Percentiles rank a stretch among this genome's conserved stretches.
Conservation (phyloP, 64 coral and sea anemone genomes). For the Pachyseris speciosa region DNA sequence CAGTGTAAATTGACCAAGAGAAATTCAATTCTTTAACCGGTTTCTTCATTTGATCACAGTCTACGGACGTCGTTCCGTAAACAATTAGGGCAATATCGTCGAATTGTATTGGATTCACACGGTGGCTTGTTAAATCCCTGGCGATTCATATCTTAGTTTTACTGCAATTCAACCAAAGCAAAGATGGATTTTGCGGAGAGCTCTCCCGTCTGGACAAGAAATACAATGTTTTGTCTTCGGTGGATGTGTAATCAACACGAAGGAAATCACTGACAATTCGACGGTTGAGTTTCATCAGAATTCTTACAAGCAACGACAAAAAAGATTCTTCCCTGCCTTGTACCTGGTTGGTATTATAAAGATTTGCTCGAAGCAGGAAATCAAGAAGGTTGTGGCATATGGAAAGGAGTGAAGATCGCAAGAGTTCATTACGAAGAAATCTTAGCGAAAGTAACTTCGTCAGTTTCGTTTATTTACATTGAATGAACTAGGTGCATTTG, state of each 20-base stretch:
- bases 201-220: not conserved
- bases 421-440: constrained; percentile 6
- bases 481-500: constrained; percentile 3
- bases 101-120: constrained; percentile 22
- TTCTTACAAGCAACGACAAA: not conserved
- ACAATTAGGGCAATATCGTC: constrained; percentile 20
- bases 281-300: not conserved
- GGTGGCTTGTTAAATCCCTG: not conserved
- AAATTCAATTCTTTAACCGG: not conserved
- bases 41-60: constrained; percentile 26
- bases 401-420: constrained; percentile 16
- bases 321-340: not conserved
- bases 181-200: not conserved
- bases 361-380: not conserved
- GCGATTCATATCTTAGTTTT: not conserved
- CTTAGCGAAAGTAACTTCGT: constrained; percentile 18
- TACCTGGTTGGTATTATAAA: constrained; percentile 3
- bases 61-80: not conserved
- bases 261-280: constrained; percentile 15
- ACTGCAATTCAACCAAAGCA: not conserved
- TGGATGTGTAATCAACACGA: not conserved
- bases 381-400: constrained; percentile 17
- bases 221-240: not conserved
- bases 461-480: constrained; percentile 25
- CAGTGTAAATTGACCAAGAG: not conserved